Conservation (phyloP, 2,888 invertebrate genomes). For the Itoplectis maculator region DNA sequence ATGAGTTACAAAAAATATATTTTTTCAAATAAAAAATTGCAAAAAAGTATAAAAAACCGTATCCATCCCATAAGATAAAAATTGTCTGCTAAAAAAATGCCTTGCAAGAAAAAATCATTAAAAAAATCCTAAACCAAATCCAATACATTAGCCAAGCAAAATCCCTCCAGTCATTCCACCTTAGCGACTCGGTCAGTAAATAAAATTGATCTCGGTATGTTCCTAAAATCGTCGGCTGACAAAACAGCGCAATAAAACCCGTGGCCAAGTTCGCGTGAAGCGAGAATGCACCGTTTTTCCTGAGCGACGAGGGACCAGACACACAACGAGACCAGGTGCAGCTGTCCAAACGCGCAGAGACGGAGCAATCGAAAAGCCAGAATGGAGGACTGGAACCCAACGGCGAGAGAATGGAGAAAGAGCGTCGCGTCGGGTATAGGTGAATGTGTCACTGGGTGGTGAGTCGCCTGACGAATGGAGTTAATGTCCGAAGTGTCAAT, state of each 20-base stretch:
- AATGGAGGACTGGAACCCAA: constrained; percentile 10
- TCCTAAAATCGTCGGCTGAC: constrained; percentile 67
- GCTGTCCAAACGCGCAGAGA: constrained; percentile 39
- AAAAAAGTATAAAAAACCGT: too few species aligned
- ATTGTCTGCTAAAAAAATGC: too few species aligned
- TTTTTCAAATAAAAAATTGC: too few species aligned
- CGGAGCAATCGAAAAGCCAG: constrained; percentile 56
- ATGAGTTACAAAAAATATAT: too few species aligned
- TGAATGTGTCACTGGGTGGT: constrained; percentile 66
- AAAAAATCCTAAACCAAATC: too few species aligned
- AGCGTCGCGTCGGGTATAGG: constrained; percentile 51
- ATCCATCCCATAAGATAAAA: too few species aligned
- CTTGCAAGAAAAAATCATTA: too few species aligned
- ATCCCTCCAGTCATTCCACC: neutral
- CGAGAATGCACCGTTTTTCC: constrained; percentile 32
- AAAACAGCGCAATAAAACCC: constrained; percentile 62
- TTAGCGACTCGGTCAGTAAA: neutral
- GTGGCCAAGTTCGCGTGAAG: neutral
- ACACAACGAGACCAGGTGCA: constrained; percentile 30
- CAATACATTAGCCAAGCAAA: too few species aligned
- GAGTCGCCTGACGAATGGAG: constrained; percentile 79
- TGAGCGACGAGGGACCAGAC: constrained; percentile 27
- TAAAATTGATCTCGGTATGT: constrained; percentile 53
- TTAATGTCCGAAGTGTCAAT: constrained; percentile 81
- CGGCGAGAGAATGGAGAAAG: constrained; percentile 29